Percentiles rank a stretch among this genome's conserved stretches.
phyloP scores from a whole-genome alignment of 2,797 vertebrate species.

The Sphenopsis melanotis region DNA sequence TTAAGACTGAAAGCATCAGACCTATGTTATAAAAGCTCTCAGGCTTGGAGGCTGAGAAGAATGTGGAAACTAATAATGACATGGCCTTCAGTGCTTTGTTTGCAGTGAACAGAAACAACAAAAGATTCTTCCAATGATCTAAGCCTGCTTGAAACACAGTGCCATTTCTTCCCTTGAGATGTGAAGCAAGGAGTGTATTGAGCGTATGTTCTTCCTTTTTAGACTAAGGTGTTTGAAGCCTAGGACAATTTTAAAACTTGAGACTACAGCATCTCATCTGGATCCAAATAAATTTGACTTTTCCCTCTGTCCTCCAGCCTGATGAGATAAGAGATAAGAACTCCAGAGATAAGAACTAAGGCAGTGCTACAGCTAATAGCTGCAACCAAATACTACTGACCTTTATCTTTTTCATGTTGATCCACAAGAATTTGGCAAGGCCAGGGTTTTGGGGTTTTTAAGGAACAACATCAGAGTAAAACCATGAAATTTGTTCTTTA shows the following conservation, averaged over 20 bases:
- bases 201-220: neutral
- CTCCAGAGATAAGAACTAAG: neutral
- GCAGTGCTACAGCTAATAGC: neutral
- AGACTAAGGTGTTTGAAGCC: neutral
- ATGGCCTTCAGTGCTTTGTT: conserved; percentile 62
- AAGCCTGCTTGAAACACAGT: conserved; percentile 10
- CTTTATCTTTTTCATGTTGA: neutral
- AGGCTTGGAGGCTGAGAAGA: conserved; percentile 37
- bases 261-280: neutral
- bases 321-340: neutral
- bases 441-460: rapidly evolving
- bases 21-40: conserved; percentile 29
- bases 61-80: conserved; percentile 53
- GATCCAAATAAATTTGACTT: neutral
- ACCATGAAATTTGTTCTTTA: neutral
- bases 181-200: neutral
- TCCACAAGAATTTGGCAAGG: neutral
- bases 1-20: conserved; percentile 9
- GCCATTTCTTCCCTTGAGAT: conserved; percentile 21
- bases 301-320: neutral
- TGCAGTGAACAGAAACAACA: conserved; percentile 39
- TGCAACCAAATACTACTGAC: neutral
- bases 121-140: conserved; percentile 49
- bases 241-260: neutral
- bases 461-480: neutral